phyloP scores from a whole-genome alignment of 2,888 invertebrate species.

The Amiota communis region DNA sequence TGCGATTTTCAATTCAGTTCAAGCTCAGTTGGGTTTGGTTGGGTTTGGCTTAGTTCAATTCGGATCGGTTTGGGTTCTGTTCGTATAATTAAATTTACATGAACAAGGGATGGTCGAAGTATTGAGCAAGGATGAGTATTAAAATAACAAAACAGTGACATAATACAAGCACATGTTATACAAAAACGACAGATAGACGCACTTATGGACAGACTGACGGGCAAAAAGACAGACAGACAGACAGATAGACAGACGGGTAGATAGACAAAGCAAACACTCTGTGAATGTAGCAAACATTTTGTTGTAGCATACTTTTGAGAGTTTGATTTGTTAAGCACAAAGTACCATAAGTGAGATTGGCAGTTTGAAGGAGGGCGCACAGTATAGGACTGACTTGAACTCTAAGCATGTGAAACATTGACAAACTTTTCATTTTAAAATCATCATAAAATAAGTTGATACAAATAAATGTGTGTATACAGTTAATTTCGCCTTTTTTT shows the following conservation, averaged over 20 bases:
- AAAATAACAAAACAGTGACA: too few relatives aligned
- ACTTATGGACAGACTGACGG: not conserved
- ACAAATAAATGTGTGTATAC: too few relatives aligned
- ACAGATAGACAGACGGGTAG: not conserved
- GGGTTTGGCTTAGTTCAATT: not conserved
- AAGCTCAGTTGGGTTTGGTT: not conserved
- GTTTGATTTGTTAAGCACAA: slow-evolving; percentile 15
- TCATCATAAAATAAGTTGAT: too few relatives aligned
- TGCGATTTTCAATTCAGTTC: slow-evolving; percentile 11
- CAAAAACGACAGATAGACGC: slow-evolving; percentile 21
- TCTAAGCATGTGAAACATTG: too few relatives aligned
- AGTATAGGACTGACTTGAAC: too few relatives aligned
- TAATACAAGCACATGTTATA: too few relatives aligned
- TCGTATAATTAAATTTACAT: slow-evolving; percentile 65
- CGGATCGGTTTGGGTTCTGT: not conserved
- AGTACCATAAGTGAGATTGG: too few relatives aligned
- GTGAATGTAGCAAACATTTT: slow-evolving; percentile 27
- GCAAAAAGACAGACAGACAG: slow-evolving; percentile 27
- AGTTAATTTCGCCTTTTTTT: too few relatives aligned
- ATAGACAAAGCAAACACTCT: slow-evolving; percentile 30
- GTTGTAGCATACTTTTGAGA: slow-evolving; percentile 48
- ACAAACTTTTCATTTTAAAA: too few relatives aligned
- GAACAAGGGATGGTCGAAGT: slow-evolving; percentile 42
- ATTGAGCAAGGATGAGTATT: not conserved
- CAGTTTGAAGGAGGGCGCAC: too few relatives aligned